phyloP scores from a whole-genome alignment of 2,888 invertebrate species.

The Empis stercorea region DNA sequence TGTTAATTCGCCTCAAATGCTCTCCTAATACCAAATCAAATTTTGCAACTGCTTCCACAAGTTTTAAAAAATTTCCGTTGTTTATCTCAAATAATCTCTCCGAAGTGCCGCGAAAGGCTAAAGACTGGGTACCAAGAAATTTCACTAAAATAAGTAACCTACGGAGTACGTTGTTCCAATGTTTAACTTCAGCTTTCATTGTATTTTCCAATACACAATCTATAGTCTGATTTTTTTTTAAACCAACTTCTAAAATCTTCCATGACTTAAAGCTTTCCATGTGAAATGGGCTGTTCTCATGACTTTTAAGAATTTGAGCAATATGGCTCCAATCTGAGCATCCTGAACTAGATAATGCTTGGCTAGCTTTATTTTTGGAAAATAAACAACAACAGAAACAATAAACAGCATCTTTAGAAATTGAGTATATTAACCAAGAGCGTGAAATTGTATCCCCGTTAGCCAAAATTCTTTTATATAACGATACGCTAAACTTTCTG shows the following conservation, averaged over 20 bases:
- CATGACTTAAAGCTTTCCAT: background rate
- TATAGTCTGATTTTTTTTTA: background rate
- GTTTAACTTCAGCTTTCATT: background rate
- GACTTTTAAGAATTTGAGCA: conserved; percentile 2
- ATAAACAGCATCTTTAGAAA: conserved; percentile 5
- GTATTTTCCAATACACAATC: background rate
- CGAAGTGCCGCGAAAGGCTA: conserved; percentile 7
- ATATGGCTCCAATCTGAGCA: conserved; percentile 6
- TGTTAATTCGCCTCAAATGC: conserved; percentile 7
- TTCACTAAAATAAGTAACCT: background rate
- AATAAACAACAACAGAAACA: conserved; percentile 7
- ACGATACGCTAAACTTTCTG: conserved; percentile 2
- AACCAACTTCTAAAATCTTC: background rate
- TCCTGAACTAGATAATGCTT: conserved; percentile 5
- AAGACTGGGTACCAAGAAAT: conserved; percentile 5
- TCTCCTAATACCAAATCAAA: conserved; percentile 7
- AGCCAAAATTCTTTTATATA: conserved; percentile 4
- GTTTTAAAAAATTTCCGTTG: conserved; percentile 6
- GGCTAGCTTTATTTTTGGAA: conserved; percentile 1
- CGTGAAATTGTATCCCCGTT: conserved; percentile 5
- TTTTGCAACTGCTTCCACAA: conserved; percentile 4
- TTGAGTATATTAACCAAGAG: conserved; percentile 6
- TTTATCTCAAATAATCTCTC: conserved; percentile 1
- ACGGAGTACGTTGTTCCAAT: background rate
- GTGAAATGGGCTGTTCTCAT: conserved; percentile 2